These are phyloP conservation scores for Elanoides forficatus DNA, from an alignment of 2,113 vertebrate species.

Conservation along the genomic window DNA sequence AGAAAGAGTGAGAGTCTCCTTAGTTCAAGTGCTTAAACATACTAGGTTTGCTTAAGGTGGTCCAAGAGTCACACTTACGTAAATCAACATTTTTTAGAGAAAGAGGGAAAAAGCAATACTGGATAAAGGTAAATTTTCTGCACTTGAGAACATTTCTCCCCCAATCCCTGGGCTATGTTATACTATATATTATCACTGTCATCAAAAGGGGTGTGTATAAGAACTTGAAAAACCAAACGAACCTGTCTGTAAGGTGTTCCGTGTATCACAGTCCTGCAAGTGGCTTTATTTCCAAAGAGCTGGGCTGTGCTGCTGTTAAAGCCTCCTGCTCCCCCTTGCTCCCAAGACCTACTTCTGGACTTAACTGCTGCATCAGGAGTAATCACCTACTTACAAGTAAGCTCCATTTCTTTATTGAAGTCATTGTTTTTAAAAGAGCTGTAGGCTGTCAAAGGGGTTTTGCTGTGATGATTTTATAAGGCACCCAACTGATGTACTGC, in stretches of 20 bases:
- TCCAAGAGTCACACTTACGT: background rate
- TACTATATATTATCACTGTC: constrained; percentile 55
- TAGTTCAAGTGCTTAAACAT: background rate
- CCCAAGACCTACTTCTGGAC: constrained; percentile 46
- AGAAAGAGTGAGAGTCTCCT: background rate
- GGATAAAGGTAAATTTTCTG: constrained; percentile 50
- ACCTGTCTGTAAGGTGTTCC: constrained; percentile 69
- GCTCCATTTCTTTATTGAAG: constrained; percentile 36
- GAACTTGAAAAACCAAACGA: constrained; percentile 76
- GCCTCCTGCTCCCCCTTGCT: constrained; percentile 16
- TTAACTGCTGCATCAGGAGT: background rate
- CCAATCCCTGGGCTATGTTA: background rate
- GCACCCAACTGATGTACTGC: background rate
- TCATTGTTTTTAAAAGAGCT: background rate
- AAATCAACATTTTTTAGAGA: background rate
- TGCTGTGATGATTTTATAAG: background rate
- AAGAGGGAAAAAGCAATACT: background rate
- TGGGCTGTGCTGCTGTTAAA: constrained; percentile 4
- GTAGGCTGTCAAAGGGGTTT: background rate
- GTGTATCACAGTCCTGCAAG: constrained; percentile 63
- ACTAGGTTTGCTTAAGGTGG: background rate
- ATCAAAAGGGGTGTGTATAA: constrained; percentile 65
- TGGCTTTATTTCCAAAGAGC: constrained; percentile 52
- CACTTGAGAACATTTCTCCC: constrained; percentile 1
- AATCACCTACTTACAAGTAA: constrained; percentile 62